Evolutionary conservation across 2,113 vertebrate genomes (phyloP), one percentile per base, ranked within the genome.

Genomic region (Columba janthina): DNA sequence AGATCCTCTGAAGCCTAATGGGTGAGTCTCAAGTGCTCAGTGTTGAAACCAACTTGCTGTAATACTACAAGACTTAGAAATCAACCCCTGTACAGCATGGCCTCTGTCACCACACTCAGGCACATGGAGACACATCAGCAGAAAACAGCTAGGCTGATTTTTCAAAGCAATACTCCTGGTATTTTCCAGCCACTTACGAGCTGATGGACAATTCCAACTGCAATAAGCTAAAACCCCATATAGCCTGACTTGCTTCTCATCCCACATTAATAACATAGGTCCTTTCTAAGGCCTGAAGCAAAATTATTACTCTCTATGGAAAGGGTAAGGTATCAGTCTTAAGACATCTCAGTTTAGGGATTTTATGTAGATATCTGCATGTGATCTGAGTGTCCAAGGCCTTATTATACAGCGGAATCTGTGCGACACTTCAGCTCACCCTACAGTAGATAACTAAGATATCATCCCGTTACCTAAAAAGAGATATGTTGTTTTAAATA

Each of bases 31-130:
- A 66, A 34, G 42, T 3, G 17, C 5, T 82, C 53, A 65, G 5
- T 3, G 0, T 36, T 36, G 42, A 80, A 66, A 34, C 6, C 34
- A 51, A 25, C 51, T 58, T 58, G 28, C 4, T 67, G 28, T 32
- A 61, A 9, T 36, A 36, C 11, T 11, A 10, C 32, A 32, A 74
- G 21, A 44, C 9, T 13, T 50, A 17, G 46, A 74, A 67, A 53
- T 32, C 13, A 7, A 7, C 2, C 32, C 11, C n/a, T 16, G 12
- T 40, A n/a, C 1, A 2, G 16, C 29, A 56, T 0, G 1, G 18
- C 20, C 7, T 83, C 62, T 69, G 15, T n/a, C 62, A 69, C 17
- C 20, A 28, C 56, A n/a, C 17, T n/a, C 18, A 24, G 12, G 12
- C 44, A 32, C 53, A 10, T 54, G 18, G 14, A 53, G 24, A 20